Conservation (phyloP, 2,797 vertebrate genomes). For the Simalia tracyae region DNA sequence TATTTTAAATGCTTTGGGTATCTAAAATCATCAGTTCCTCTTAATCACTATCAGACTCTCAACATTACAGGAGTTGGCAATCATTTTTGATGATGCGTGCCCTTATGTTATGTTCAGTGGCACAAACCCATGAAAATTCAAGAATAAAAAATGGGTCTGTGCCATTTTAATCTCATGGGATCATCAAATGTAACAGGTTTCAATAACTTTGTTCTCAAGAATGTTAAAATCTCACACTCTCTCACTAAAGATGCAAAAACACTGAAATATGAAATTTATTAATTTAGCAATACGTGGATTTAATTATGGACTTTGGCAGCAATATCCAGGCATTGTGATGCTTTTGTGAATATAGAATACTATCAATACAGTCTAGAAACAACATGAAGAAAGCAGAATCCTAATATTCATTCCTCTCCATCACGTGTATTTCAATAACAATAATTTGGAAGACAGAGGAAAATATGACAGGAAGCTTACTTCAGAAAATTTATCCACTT, state of each 20-base stretch:
- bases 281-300: neutral
- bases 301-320: neutral
- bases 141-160: neutral
- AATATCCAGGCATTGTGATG: neutral
- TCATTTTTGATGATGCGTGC: neutral
- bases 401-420: neutral
- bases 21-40: neutral
- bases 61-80: neutral
- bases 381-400: neutral
- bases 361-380: neutral
- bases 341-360: neutral
- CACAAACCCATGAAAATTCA: neutral
- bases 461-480: slow-evolving; percentile 65
- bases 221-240: neutral
- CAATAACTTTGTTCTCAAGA: neutral
- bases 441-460: neutral
- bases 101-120: neutral
- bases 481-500: slow-evolving; percentile 92
- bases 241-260: neutral
- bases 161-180: too few relatives aligned
- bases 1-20: neutral
- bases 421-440: neutral
- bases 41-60: neutral
- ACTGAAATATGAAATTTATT: neutral
- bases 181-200: neutral